Evolutionary conservation across 2,888 invertebrate species (phyloP).

Genomic region (Scaptomyza tumidula): DNA sequence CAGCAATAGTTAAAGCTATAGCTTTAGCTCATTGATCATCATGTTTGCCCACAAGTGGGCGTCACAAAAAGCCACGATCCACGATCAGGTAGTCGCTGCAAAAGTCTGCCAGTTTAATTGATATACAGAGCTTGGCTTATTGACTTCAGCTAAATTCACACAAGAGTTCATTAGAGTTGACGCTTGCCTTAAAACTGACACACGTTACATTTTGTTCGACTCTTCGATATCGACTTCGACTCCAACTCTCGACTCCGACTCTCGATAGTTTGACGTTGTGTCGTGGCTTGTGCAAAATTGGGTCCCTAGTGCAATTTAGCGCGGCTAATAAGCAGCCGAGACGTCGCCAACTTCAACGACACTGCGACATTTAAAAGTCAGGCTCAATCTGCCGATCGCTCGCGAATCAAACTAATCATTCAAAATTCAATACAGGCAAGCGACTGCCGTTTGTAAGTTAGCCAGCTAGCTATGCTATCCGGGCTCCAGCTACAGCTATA

Average conservation of each 20-base stretch:
- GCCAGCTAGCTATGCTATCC: constrained; percentile 17
- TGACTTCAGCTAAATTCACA: constrained; percentile 80
- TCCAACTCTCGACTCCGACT: constrained; percentile 28
- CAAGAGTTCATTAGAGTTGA: constrained; percentile 81
- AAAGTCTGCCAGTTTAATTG: constrained; percentile 76
- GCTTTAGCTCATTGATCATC: constrained; percentile 66
- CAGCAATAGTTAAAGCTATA: constrained; percentile 21
- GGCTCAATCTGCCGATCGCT: constrained; percentile 79
- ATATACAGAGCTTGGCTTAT: constrained; percentile 76
- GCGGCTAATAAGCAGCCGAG: constrained; percentile 79
- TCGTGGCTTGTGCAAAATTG: constrained; percentile 76
- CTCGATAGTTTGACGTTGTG: constrained; percentile 53
- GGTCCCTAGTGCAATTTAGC: constrained; percentile 81
- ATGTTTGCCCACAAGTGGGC: constrained; percentile 68
- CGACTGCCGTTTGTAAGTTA: constrained; percentile 36
- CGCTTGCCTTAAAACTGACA: constrained; percentile 81
- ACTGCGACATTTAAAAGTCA: constrained; percentile 78
- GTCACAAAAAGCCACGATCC: constrained; percentile 51
- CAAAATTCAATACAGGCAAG: constrained; percentile 77
- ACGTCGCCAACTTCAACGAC: constrained; percentile 67
- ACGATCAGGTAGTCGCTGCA: constrained; percentile 41
- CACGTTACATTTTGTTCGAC: constrained; percentile 76
- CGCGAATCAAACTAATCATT: constrained; percentile 81
- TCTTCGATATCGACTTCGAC: constrained; percentile 16
- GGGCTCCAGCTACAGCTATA: constrained; percentile 7